Evolutionary conservation across 2,113 vertebrate species (phyloP), one percentile per base, ranked within the genome.

Genomic region (Orycteropus afer): DNA sequence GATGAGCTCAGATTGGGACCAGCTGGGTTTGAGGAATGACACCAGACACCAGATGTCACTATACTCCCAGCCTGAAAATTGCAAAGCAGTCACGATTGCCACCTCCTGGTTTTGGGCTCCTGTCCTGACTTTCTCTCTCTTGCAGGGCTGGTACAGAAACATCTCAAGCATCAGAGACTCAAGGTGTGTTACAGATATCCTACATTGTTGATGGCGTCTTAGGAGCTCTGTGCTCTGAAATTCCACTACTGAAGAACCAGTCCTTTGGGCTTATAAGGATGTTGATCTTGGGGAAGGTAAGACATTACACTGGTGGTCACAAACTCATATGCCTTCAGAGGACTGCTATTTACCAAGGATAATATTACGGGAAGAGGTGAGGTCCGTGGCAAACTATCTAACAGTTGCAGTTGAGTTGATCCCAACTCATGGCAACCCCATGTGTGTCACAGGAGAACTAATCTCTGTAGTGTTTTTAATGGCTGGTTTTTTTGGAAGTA

Each of bases 21-120:
- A 49, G 49, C 34, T 29, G 77, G 27, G 23, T 53, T 59, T 78
- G 34, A 65, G 49, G 74, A 49, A 61, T 2, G 59, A 51, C 74
- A 69, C 40, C 32, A 61, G 74, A 88, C 97, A 92, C 73, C 88
- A 97, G 96, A 67, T 93, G 95, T 96, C 97, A 90, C 96, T 90
- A 29, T 95, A 40, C n/a, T 67, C 91, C 84, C 49, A 82, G 73
- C 22, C 47, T 85, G 81, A 84, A 89, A 71, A 67, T 67, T 6
- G 0, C 55, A 49, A 42, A 85, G 76, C 77, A 40, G 55, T 9
- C 77, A 13, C 11, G 12, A 32, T 4, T 12, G 63, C 45, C 18
- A 7, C 5, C n/a, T 74, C 11, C 45, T 63, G 42, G 69, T 74
- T 40, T 11, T 11, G 0, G 37, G 9, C 20, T 51, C 42, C 63